phyloP scores from a whole-genome alignment of 2,888 invertebrate species.

The Drosophila leonis region DNA sequence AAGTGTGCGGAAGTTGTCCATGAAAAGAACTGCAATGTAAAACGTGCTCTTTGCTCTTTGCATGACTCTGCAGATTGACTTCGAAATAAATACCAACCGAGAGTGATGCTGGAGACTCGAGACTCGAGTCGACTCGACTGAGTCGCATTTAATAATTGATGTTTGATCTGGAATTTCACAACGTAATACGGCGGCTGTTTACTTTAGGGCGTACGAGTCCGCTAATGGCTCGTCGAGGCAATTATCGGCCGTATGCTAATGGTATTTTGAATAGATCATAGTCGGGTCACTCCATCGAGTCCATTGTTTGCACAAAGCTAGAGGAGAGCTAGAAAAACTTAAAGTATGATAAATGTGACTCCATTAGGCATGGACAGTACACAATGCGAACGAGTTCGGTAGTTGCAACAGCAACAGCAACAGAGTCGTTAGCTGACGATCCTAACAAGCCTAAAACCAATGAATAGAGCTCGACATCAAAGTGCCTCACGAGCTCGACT shows the following conservation, averaged over 20 bases:
- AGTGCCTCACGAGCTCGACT: slow-evolving; percentile 13
- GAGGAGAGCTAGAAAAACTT: slow-evolving; percentile 42
- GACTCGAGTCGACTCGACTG: background rate
- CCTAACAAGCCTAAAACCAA: slow-evolving; percentile 48
- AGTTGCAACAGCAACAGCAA: slow-evolving; percentile 46
- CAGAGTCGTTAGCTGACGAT: slow-evolving; percentile 66
- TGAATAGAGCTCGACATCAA: slow-evolving; percentile 18
- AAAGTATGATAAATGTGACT: slow-evolving; percentile 77
- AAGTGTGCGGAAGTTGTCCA: slow-evolving; percentile 62
- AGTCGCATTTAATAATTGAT: slow-evolving; percentile 32
- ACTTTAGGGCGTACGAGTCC: slow-evolving; percentile 44
- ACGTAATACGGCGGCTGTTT: slow-evolving; percentile 76
- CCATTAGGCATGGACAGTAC: slow-evolving; percentile 46
- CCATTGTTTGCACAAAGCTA: slow-evolving; percentile 64
- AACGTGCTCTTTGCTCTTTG: slow-evolving; percentile 41
- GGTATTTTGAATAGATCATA: slow-evolving; percentile 68
- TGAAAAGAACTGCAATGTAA: slow-evolving; percentile 38
- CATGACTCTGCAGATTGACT: slow-evolving; percentile 60
- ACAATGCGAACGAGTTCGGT: slow-evolving; percentile 57
- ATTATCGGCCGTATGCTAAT: slow-evolving; percentile 78
- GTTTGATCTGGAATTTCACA: slow-evolving; percentile 68
- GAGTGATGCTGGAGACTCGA: background rate
- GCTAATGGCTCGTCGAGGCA: slow-evolving; percentile 71
- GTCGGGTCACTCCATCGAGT: slow-evolving; percentile 8
- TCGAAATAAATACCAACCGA: background rate